These are phyloP conservation scores for Acanthornis magna DNA, from an alignment of 2,797 vertebrate genomes.

Conservation along the genomic window DNA sequence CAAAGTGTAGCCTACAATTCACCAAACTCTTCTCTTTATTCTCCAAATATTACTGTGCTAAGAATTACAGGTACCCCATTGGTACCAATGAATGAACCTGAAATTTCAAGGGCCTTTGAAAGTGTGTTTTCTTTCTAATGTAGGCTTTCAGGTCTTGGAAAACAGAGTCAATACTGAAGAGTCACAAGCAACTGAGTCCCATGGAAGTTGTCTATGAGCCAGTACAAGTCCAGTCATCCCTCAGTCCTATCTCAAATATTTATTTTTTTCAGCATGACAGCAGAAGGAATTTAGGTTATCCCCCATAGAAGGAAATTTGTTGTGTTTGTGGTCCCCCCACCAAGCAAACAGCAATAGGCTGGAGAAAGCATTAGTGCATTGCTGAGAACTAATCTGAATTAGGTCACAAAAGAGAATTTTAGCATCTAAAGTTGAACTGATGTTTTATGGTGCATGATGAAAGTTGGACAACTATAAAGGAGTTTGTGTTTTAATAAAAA, in stretches of 20 bases:
- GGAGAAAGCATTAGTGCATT: background rate
- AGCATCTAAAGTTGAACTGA: background rate
- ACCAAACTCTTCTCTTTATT: background rate
- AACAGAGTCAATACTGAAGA: background rate
- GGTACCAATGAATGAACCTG: background rate
- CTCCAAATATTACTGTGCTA: background rate
- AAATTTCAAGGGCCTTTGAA: background rate
- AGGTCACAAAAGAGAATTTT: background rate
- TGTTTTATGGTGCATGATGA: background rate
- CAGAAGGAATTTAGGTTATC: background rate
- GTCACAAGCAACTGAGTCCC: background rate
- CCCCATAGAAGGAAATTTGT: background rate
- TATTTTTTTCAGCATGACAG: background rate
- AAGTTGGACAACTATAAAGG: background rate
- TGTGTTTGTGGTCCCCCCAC: background rate
- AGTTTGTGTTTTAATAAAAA: background rate
- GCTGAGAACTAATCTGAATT: background rate
- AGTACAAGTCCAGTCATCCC: background rate
- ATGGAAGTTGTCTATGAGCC: background rate
- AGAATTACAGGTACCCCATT: background rate
- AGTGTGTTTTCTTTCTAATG: background rate
- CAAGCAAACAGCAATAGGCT: background rate
- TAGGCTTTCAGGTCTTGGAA: background rate
- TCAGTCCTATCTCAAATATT: background rate
- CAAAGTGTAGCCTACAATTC: background rate